Conservation (phyloP, 2,113 vertebrate genomes). For the Bos indicus region DNA sequence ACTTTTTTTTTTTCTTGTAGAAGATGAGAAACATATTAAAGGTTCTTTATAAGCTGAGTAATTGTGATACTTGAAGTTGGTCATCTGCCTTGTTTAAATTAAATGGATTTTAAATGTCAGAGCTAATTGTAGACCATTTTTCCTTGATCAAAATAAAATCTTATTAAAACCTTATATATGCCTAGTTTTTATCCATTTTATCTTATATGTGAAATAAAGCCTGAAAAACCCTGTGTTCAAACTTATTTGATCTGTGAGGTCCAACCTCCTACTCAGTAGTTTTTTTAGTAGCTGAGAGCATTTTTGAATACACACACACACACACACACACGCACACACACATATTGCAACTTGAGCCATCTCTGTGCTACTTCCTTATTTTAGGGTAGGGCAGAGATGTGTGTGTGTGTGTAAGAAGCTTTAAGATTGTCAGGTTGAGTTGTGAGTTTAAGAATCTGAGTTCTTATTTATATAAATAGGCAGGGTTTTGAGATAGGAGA, state of each 20-base stretch:
- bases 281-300: neutral
- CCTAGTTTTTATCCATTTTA: neutral
- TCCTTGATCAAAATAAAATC: conserved; percentile 31
- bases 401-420: neutral
- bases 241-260: neutral
- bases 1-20: neutral
- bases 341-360: neutral
- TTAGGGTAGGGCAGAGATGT: neutral
- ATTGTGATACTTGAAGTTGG: neutral
- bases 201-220: neutral
- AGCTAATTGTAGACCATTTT: neutral
- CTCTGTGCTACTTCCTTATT: neutral
- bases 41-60: neutral
- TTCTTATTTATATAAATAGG: neutral
- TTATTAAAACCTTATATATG: neutral
- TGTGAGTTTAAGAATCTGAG: neutral
- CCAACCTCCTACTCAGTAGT: neutral
- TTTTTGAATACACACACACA: neutral
- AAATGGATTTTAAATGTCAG: conserved; percentile 18
- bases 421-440: neutral
- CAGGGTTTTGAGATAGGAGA: neutral
- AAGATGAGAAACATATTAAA: neutral
- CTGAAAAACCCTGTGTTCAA: neutral
- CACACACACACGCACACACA: fast-evolving
- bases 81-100: neutral